These are phyloP conservation scores for Coelogynopora nodosa DNA, from an alignment of 2,888 invertebrate genomes.

Conservation along the genomic window DNA sequence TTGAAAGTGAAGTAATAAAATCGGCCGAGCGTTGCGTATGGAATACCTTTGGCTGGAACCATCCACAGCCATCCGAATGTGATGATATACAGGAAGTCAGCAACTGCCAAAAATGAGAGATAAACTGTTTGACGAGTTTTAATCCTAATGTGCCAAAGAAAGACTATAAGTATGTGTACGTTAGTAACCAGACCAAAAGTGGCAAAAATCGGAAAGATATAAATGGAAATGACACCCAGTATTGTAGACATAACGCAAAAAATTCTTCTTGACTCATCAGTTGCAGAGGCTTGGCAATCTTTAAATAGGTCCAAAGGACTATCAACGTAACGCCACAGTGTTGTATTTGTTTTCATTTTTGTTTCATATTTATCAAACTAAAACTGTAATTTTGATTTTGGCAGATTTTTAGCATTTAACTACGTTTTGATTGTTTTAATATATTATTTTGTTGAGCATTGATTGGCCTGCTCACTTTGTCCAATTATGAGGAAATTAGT, in stretches of 20 bases:
- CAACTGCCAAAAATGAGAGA: neutral
- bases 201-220: neutral
- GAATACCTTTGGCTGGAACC: slow-evolving; percentile 12
- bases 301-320: neutral
- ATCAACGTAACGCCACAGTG: neutral
- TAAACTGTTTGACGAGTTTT: neutral
- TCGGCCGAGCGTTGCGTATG: neutral
- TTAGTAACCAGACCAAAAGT: neutral
- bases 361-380: no score
- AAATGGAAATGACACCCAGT: neutral
- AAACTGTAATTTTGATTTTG: no score
- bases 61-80: slow-evolving; percentile 2
- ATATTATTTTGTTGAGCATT: no score
- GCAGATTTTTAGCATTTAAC: no score
- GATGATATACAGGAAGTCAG: neutral
- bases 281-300: neutral
- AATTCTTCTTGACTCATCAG: neutral
- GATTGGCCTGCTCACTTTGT: no score
- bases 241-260: neutral
- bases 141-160: neutral
- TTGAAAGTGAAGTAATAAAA: neutral
- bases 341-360: no score
- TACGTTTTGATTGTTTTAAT: no score
- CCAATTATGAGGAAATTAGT: no score
- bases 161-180: neutral